Base-by-base conservation (phyloP, 2,113 vertebrate genomes). In the Diadophis punctatus region DNA sequence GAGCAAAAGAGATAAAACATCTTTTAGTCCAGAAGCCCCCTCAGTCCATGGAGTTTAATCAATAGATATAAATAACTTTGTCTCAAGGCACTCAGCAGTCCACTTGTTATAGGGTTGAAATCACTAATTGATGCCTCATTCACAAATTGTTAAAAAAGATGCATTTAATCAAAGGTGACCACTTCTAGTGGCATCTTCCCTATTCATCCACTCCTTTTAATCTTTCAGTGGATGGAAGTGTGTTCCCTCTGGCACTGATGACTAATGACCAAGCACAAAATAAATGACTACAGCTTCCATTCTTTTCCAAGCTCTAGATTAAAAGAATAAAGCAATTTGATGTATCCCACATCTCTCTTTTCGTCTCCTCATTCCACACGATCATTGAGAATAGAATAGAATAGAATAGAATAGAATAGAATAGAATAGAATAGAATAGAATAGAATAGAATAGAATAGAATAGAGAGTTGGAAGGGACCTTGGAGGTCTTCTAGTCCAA, bases 31-130 rank as follows among this genome's bases (percentile, higher is more conserved):
- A n/a, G 93, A 92, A 46, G 30, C 48, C 12, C 95, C 92, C 91
- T 88, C 86, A 96, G 63, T 93, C 92, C 93, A 92, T 48, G 90
- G 89, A 95, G 86, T 74, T 86, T 95, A 63, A 86, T 87, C 56
- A 91, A 20, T 58, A 87, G 94, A 91, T 74, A 91, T 16, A 89
- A 51, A 74, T 63, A 58, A 39, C 91, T 60, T 55, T 87, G 25
- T 18, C 8, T 25, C 12, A 93, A 90, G 53, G 49, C 27, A 9
- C 7, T 51, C 20, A 52, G 43, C 20, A 60, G n/a, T n/a, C 27
- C 39, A 86, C 34, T 92, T 53, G 16, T 74, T 92, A 51, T 30
- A 30, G 1, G 2, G 12, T 9, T 74, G 34, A 88, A 52, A 92
- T 88, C 48, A 55, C 8, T 43, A 88, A 88, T 10, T 39, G 43